phyloP scores from a whole-genome alignment of 2,888 invertebrate species.

The Lapara coniferarum region DNA sequence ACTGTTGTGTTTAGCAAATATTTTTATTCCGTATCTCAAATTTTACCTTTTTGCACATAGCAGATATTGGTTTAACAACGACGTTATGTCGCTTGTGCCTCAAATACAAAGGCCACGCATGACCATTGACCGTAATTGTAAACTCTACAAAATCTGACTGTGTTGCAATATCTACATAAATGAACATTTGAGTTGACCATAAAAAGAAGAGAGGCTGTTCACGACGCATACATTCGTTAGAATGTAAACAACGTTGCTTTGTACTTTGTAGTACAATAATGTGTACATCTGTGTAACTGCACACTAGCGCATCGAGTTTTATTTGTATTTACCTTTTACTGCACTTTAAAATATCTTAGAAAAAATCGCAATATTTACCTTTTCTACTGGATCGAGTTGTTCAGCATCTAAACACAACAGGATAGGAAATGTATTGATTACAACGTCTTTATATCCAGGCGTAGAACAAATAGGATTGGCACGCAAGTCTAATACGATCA shows the following conservation, averaged over 20 bases:
- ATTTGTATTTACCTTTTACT: too few species aligned
- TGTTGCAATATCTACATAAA: neutral
- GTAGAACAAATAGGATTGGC: conserved; percentile 67
- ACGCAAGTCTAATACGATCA: conserved; percentile 65
- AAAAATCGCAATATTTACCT: conserved; percentile 45
- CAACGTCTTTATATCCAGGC: conserved; percentile 66
- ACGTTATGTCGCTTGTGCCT: too few species aligned
- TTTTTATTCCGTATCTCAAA: too few species aligned
- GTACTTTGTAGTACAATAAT: neutral
- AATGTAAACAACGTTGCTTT: neutral
- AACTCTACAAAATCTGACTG: neutral
- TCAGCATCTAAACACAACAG: conserved; percentile 62
- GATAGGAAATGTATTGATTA: conserved; percentile 64
- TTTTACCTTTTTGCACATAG: too few species aligned
- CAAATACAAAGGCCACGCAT: too few species aligned
- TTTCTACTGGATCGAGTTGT: conserved; percentile 62
- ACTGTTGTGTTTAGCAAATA: too few species aligned
- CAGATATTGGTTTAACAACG: too few species aligned
- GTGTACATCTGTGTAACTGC: too few species aligned
- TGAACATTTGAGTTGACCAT: neutral
- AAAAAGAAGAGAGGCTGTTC: neutral
- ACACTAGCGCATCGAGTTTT: too few species aligned
- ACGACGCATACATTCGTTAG: neutral
- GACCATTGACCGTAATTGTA: neutral
- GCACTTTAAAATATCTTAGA: neutral